Evolutionary conservation across 2,888 invertebrate genomes (phyloP), one percentile per base, ranked within the genome.

Genomic region (Cybosia mesomella): DNA sequence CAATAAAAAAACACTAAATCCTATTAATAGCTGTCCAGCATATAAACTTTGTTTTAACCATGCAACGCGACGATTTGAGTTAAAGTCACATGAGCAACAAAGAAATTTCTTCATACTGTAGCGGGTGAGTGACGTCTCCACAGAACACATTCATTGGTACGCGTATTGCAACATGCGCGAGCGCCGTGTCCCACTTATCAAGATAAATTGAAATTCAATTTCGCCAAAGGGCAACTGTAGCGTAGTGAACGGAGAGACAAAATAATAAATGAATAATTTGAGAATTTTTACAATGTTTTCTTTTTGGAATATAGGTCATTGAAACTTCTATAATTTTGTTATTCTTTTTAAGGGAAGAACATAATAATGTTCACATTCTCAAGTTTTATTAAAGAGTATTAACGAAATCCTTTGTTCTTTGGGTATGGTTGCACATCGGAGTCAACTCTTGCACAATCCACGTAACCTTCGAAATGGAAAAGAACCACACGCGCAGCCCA

Each of bases 181-280:
- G 85, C 85, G 88, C 86, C 82, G 86, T 87, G 92, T 87, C 91
- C 93, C 80, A 92, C 92, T 92, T 92, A 91, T 88, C 81, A 90
- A 91, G 91, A 92, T 91, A 91, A 91, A 92, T 92, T 92, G 90
- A 92, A 92, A 91, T 92, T 92, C 91, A 91, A 92, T 93, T 92
- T 93, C 90, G 90, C 91, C 90, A 91, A 93, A 93, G 91, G 92
- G 91, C 91, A 91, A 86, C 85, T 84, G 85, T 87, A 83, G 87
- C 84, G 85, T 87, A 83, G 87, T 85, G 83, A 81, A 85, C 83
- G 76, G 85, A 81, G 73, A 80, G 61, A 76, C 80, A 85, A 88
- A 89, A 89, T 89, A 87, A 82, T 84, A 82, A 86, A 82, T 84
- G 81, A 83, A 82, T 73, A 70, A 70, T 73, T 76, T 65, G 59